phyloP scores from a whole-genome alignment of 2,888 invertebrate genomes.

The Gibbula magus region DNA sequence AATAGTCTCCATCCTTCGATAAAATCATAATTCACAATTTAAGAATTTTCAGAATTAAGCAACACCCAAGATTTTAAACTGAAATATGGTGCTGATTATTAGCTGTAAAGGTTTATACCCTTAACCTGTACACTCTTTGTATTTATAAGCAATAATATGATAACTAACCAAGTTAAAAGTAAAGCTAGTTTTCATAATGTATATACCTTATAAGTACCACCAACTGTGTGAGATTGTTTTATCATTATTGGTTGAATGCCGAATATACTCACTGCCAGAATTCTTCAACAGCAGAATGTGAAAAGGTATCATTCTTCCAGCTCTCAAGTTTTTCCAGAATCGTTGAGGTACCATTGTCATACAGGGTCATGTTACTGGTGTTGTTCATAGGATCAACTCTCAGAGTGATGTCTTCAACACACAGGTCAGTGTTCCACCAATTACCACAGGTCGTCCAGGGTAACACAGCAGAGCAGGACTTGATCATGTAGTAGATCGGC shows the following conservation, averaged over 20 bases:
- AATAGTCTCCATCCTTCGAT: too few species aligned
- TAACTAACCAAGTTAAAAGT: too few species aligned
- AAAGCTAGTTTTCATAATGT: too few species aligned
- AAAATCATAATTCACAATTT: too few species aligned
- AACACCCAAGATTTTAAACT: too few species aligned
- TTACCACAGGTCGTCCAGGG: conserved; percentile 32
- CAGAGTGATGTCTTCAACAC: neutral
- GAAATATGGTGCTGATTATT: too few species aligned
- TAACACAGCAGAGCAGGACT: conserved; percentile 11
- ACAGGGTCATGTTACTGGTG: neutral
- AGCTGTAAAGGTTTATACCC: too few species aligned
- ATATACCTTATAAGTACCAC: too few species aligned
- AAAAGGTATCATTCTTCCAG: neutral
- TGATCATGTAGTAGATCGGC: conserved; percentile 21
- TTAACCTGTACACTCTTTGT: too few species aligned
- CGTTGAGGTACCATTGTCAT: neutral
- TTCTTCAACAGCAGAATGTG: neutral
- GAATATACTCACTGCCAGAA: conserved; percentile 1
- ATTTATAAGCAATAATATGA: too few species aligned
- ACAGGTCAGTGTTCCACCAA: conserved; percentile 26
- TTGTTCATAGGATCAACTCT: neutral
- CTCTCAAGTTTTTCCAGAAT: neutral
- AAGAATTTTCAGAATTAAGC: too few species aligned
- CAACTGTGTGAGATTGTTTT: too few species aligned
- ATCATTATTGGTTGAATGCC: neutral